These are phyloP conservation scores for Numida meleagris DNA, from an alignment of 2,113 vertebrate genomes.

Conservation along the genomic window DNA sequence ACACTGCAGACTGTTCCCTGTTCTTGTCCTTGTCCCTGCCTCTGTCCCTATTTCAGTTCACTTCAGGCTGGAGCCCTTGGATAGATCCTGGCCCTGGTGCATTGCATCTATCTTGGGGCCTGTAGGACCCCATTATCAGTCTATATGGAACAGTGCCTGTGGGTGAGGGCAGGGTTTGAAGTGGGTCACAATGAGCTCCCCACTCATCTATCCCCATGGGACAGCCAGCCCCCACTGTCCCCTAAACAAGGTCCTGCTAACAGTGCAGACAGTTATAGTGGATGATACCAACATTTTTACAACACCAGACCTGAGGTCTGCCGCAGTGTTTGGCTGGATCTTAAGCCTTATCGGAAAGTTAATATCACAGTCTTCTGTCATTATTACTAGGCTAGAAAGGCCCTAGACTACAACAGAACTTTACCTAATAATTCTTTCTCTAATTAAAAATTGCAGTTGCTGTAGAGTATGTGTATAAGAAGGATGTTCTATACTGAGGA, in stretches of 20 bases:
- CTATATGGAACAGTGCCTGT: not conserved
- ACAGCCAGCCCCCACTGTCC: not conserved
- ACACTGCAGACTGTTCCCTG: not conserved
- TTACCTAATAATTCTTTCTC: not conserved
- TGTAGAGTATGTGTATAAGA: not conserved
- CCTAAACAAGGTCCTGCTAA: rapidly evolving
- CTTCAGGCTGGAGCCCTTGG: not conserved
- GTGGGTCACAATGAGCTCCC: not conserved
- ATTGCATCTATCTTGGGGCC: not conserved
- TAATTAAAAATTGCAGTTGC: not conserved
- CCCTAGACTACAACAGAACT: not conserved
- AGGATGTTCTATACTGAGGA: not conserved
- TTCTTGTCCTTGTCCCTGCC: not conserved
- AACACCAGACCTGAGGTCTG: not conserved
- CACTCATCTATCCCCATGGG: not conserved
- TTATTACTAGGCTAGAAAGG: not conserved
- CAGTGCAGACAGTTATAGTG: not conserved
- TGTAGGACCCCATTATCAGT: rapidly evolving
- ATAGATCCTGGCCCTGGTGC: not conserved
- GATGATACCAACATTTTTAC: not conserved
- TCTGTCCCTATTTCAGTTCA: not conserved
- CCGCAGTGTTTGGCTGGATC: not conserved
- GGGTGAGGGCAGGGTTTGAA: not conserved
- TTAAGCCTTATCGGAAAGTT: not conserved
- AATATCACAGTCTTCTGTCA: not conserved